Conservation (phyloP, 2,113 vertebrate genomes). For the Pongo pygmaeus region DNA sequence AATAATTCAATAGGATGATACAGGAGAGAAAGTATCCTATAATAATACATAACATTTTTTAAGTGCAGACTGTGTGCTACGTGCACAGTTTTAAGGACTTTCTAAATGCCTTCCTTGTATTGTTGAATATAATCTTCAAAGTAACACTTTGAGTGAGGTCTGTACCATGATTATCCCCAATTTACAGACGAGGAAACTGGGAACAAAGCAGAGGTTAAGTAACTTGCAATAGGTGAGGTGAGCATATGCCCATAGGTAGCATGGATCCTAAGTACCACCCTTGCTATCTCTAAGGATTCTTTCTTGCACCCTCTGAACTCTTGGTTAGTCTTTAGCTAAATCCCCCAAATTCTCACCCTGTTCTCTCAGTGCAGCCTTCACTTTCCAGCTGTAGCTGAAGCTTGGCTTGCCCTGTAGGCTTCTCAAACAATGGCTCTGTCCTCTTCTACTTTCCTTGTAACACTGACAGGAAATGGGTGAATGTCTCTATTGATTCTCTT, state of each 20-base stretch:
- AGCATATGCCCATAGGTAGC: neutral
- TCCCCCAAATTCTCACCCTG: neutral
- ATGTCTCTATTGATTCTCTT: neutral
- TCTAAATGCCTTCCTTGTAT: neutral
- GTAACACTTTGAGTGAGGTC: neutral
- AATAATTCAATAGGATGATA: neutral
- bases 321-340: neutral
- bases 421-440: neutral
- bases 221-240: neutral
- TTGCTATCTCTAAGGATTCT: neutral
- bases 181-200: neutral
- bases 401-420: neutral
- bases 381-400: neutral
- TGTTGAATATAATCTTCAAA: neutral
- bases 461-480: neutral
- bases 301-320: neutral
- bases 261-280: neutral
- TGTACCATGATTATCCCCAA: neutral
- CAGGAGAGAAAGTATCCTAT: neutral
- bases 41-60: neutral
- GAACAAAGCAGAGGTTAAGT: neutral
- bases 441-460: neutral
- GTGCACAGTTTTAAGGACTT: neutral
- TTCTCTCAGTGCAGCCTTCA: neutral
- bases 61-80: neutral